Base-by-base conservation (phyloP, 2,113 vertebrate species). In the Indri indri region DNA sequence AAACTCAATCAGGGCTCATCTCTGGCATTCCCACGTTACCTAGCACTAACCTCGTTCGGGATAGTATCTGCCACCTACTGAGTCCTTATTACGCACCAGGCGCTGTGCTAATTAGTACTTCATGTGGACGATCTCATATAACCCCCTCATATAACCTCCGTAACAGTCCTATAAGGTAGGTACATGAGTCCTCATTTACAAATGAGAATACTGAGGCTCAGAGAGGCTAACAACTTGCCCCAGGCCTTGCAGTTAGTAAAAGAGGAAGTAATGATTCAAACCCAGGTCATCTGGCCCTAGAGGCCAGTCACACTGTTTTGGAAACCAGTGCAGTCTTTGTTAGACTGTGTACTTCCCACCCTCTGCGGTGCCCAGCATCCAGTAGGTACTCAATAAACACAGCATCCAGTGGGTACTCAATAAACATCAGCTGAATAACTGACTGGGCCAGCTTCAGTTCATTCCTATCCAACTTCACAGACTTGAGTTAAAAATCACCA, bases 321-420 rank as follows among this genome's bases (percentile, higher is more conserved):
- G n/a, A 61, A 77, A 42, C 32, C 50, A 25, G 52, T 22, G 20
- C 37, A 37, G 27, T 13, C 52, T 83, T 61, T 81, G 16, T 10
- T 45, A 13, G 0, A 66, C 27, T 2, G 1, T 3, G 11, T 30
- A 11, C 40, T 2, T 18, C 59, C 2, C 20, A 8, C 18, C 6
- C 14, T 45, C 50, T 32, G 57, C 22, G 27, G 25, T 6, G 34
- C 10, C 63, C 30, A 7, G 45, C 4, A 59, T 83, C 14, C 50
- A 89, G 79, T 16, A 84, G 34, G n/a, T 10, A 37, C 25, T 37
- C 57, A 63, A 1, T n/a, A 79, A 77, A 57, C 9, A 16, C 30
- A 7, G 45, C 4, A 59, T 83, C 14, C 50, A 89, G 79, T 16
- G 80, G 34, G n/a, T 10, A 37, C 25, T 37, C 57, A 63, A 1